Evolutionary conservation across 2,113 vertebrate species (phyloP), one percentile per base, ranked within the genome.

Genomic region (Bos indicus): DNA sequence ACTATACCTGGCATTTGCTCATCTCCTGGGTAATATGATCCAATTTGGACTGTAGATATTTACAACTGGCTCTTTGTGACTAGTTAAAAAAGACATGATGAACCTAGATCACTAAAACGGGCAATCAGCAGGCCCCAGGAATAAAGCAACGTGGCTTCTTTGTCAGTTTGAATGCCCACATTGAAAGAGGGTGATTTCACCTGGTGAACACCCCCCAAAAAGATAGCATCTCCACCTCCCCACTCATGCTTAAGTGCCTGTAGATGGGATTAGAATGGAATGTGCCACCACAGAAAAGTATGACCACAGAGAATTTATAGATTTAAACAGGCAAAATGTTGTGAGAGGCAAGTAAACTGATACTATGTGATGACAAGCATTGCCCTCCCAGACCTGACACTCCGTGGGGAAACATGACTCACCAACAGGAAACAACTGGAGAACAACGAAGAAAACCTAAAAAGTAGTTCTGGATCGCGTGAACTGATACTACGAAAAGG

Each of bases 1-100:
- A 36, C 43, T 57, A 77, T 56, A 71, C 43, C 51, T 92, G 82
- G 60, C 62, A 33, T 94, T 87, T 85, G 80, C 52, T 94, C 96
- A 88, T 96, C 96, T 96, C 77, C 62, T 95, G 85, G 64, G 77
- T 83, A 97, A 97, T 91, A 84, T 64, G 89, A 97, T 94, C 83
- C 82, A 91, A 59, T 96, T 64, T 86, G 60, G 93, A 74, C 78
- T 89, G 77, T 62, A 82, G 46, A 91, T 97, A 67, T 97, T 96
- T 97, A 97, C 86, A 97, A 94, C 90, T 62, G 36, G 59, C 25
- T 88, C 94, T 98, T 97, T 97, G 82, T 96, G 81, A 91, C 60
- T 30, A 81, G 48, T 48, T 95, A 48, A 97, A 92, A 95, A 92
- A 88, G 64, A 97, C 85, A 88, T 46, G 81, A 96, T 89, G 92